Base-by-base conservation (phyloP, 2,888 invertebrate species). In the Alviniconcha strummeri region DNA sequence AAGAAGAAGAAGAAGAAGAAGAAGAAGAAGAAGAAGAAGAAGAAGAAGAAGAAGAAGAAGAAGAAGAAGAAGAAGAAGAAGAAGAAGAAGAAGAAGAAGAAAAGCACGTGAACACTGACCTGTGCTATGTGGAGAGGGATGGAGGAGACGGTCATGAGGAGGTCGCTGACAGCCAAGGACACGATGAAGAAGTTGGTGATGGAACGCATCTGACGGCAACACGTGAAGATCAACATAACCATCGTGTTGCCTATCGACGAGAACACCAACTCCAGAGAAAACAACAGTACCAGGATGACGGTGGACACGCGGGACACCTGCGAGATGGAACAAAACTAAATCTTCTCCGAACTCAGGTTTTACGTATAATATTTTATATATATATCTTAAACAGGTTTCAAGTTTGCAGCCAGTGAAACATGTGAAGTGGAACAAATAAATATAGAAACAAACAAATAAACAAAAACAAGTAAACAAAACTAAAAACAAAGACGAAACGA, bases 141-240 rank as follows among this genome's bases (percentile, higher is more conserved):
- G 55, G 76, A 67, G 69, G 76, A 69, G 56, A 69, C 19, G 13
- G 76, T 71, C 77, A 82, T 77, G 19, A 82, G 82, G 4, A 93
- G 72, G 84, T 93, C 93, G 6, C 90, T 86, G 17, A 85, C 75
- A 4, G 93, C 91, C 60, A 93, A 83, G 2, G 91, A 90, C 7
- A 91, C 88, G 8, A 93, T 91, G 86, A 93, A 93, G 85, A 90
- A 93, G 84, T 93, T 93, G 56, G 93, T 93, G n/a, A 93, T 93
- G 15, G 93, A 93, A 88, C 93, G 93, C 11, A 93, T 90, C 67
- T 93, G 89, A 17, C 93, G 86, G 85, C 91, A 91, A 17, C 92
- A 87, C 83, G 90, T 88, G 77, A 93, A 91, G n/a, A 93, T 92
- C 11, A 92, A 52, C 56, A 92, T 90, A 1, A 93, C 92, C n/a